Base-by-base conservation (phyloP, 1,140 invertebrate species). In the Homarus americanus region DNA sequence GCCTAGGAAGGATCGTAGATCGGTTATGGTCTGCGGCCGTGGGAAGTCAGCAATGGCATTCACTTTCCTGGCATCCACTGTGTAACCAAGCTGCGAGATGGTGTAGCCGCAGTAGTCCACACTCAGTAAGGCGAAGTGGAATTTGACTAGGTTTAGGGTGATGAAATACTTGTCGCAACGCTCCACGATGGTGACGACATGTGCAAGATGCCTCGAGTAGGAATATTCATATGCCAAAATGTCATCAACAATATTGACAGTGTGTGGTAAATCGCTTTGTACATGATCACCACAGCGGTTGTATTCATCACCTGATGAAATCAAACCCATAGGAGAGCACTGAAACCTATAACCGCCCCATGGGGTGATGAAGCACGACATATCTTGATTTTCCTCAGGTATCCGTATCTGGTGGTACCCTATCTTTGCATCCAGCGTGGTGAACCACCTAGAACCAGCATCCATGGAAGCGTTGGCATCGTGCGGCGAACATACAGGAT, bases 401-500 rank as follows among this genome's bases (percentile, higher is more conserved):
- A 75, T 75, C 17, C 10, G 9, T 10, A 75, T 28, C 24, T 9
- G 92, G 80, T 44, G 73, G 75, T 84, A 40, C 53, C 10, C 66
- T 73, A 9, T 53, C 38, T 91, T 93, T 2, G 93, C 92, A 87
- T 94, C 93, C 15, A 94, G 38, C 9, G 34, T 86, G 20, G 76
- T 83, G 86, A 91, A 92, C 20, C 82, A 92, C 36, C 58, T 17
- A 17, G 85, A 34, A n/a, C 73, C 63, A 3, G 82, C n/a, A n/a
- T 40, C 40, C 5, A 93, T 82, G 2, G 69, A 66, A 10, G 90
- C 41, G 5, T 72, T 84, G 24, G 92, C 91, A 53, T 92, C 69
- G 69, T 94, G 91, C 32, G 93, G 87, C 73, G 93, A 93, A 36
- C 88, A 85, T 53, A 93, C 84, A 32, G 93, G 93, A 82, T 93